Base-by-base conservation (phyloP, 2,797 vertebrate genomes). In the Chloroceryle amazona region DNA sequence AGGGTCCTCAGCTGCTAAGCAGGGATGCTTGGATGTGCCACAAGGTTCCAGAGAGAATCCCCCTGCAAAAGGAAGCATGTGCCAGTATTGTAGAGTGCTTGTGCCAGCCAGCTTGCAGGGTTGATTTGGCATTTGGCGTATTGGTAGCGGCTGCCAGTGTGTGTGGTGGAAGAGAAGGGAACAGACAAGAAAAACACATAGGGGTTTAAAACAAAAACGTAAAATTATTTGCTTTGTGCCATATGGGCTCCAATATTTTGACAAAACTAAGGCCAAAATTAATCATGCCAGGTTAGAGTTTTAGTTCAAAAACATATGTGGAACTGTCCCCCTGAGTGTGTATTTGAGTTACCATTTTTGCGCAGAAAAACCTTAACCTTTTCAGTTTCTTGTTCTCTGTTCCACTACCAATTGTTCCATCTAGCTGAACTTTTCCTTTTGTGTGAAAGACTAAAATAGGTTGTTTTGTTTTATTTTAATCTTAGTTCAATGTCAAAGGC, bases 241-340 rank as follows among this genome's bases (percentile, higher is more conserved):
- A 98, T 98, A 98, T 98, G 98, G 98, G 90, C 97, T 96, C 97
- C 97, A 98, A 98, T 98, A 97, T 98, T 98, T 98, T 98, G 98
- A 98, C 97, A 97, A 98, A 98, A 96, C 96, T 90, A 98, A 97
- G 98, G 98, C 98, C 98, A 98, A 96, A 97, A 97, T 94, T 94
- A 97, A 98, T 98, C 95, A 98, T 98, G 97, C 98, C 98, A 98
- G 97, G 98, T 98, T 97, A 98, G 97, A 98, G 94, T 97, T 98
- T 98, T 98, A 98, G 97, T 98, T 98, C 97, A 98, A 98, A 98
- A 98, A 96, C 97, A 98, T 98, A 98, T 98, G 98, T 97, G 93
- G 96, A 92, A 98, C 97, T 96, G 93, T 98, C 96, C 97, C 96
- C 93, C 95, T 95, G 97, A 97, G 96, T 96, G 94, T 96, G 96